phyloP scores from a whole-genome alignment of 2,888 invertebrate species.

The Mesoligia furuncula region DNA sequence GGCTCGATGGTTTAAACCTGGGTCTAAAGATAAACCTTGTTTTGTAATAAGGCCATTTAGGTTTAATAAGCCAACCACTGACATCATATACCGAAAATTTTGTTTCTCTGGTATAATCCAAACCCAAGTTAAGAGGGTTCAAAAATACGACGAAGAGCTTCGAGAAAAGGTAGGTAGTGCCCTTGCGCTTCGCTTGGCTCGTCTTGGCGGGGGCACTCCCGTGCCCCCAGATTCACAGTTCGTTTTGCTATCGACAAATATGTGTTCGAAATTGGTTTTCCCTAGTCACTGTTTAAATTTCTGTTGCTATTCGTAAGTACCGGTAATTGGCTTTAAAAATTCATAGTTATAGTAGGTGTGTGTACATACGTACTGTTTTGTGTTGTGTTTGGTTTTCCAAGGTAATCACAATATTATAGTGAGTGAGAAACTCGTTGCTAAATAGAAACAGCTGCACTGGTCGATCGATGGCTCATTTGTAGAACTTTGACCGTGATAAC shows the following conservation, averaged over 20 bases:
- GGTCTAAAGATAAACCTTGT: no score
- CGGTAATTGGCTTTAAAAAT: not conserved
- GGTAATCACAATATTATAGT: not conserved
- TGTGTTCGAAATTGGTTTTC: not conserved
- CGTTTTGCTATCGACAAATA: slow-evolving; percentile 7
- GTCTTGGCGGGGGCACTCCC: no score
- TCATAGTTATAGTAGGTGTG: not conserved
- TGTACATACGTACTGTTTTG: not conserved
- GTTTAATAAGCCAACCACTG: no score
- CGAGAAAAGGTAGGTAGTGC: no score
- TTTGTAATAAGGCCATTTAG: no score
- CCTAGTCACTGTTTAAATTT: not conserved
- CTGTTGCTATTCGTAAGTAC: not conserved
- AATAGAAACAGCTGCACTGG: not conserved
- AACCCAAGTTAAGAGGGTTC: no score
- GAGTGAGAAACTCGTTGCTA: not conserved
- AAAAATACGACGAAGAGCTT: no score
- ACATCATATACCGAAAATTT: no score
- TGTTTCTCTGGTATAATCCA: no score
- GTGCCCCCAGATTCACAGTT: no score
- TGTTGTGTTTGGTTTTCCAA: not conserved
- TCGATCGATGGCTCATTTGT: not conserved
- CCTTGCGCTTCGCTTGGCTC: no score
- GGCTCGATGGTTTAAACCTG: no score
- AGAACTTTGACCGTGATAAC: not conserved